Conservation (phyloP, 1,140 invertebrate genomes). For the Drosophila orosa region DNA sequence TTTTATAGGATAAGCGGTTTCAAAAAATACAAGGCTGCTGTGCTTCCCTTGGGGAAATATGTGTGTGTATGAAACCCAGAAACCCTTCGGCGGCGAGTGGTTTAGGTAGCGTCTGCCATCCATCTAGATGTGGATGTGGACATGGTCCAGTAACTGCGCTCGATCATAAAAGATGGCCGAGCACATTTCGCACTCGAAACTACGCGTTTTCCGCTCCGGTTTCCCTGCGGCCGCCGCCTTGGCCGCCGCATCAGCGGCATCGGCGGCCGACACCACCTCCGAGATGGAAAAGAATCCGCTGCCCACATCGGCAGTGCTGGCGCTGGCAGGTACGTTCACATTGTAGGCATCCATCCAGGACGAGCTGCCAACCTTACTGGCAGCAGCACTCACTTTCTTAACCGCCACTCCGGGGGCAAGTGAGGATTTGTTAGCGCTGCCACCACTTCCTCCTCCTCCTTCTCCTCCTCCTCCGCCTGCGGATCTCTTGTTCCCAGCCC, state of each 20-base stretch:
- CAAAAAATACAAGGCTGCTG: constrained; percentile 54
- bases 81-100: constrained; percentile 8
- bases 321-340: constrained; percentile 52
- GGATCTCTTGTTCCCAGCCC: constrained; percentile 38
- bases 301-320: constrained; percentile 61
- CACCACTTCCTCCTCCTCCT: not conserved
- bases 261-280: constrained; percentile 72
- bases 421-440: constrained; percentile 14
- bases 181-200: constrained; percentile 91
- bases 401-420: not conserved
- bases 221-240: constrained; percentile 58
- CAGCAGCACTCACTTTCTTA: constrained; percentile 37
- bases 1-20: constrained; percentile 47
- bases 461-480: not conserved
- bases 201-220: constrained; percentile 62
- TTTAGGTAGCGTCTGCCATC: constrained; percentile 6
- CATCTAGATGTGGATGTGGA: constrained; percentile 91
- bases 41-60: constrained; percentile 28
- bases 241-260: constrained; percentile 69
- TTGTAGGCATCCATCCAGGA: constrained; percentile 66
- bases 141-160: constrained; percentile 89
- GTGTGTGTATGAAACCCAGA: constrained; percentile 6
- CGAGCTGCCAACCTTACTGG: constrained; percentile 37
- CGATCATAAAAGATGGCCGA: constrained; percentile 89
- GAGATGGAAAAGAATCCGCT: constrained; percentile 77